These are phyloP conservation scores for Ditylenchus dipsaci DNA, from an alignment of 1,140 invertebrate genomes.

Conservation along the genomic window DNA sequence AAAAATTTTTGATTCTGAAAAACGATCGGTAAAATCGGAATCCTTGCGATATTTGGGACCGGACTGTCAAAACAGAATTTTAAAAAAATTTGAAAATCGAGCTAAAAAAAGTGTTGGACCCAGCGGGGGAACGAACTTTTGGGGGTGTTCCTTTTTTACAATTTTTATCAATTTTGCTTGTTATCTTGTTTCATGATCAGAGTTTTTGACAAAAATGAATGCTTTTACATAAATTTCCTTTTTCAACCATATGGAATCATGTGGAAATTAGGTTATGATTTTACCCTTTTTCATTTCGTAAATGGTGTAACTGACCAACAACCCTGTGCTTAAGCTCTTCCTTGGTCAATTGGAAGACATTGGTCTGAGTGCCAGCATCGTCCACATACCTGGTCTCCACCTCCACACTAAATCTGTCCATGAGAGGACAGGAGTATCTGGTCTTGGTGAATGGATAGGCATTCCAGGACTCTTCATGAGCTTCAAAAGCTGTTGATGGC, in stretches of 20 bases:
- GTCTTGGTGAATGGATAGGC: constrained; percentile 99
- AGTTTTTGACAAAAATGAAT: too few relatives aligned
- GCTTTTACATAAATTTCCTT: neutral
- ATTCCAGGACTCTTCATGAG: constrained; percentile 99
- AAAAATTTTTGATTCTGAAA: too few relatives aligned
- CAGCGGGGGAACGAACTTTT: too few relatives aligned
- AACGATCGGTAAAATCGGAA: too few relatives aligned
- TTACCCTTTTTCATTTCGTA: neutral
- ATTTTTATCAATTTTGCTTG: neutral
- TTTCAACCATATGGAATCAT: neutral
- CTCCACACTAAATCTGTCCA: constrained; percentile 94
- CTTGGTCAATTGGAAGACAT: constrained; percentile 85
- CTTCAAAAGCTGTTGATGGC: constrained; percentile 88
- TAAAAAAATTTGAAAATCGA: too few relatives aligned
- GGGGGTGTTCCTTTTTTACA: too few relatives aligned
- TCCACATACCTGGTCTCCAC: constrained; percentile 87
- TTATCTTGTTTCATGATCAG: neutral
- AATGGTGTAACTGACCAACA: constrained; percentile 68
- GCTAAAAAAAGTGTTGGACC: too few relatives aligned
- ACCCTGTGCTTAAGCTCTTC: constrained; percentile 76
- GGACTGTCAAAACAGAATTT: too few relatives aligned
- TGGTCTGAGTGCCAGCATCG: constrained; percentile 90
- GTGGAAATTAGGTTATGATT: neutral
- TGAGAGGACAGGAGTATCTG: constrained; percentile 91
- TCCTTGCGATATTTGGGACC: too few relatives aligned